Conservation (phyloP, 2,797 vertebrate species). For the Halcyon leucocephala region DNA sequence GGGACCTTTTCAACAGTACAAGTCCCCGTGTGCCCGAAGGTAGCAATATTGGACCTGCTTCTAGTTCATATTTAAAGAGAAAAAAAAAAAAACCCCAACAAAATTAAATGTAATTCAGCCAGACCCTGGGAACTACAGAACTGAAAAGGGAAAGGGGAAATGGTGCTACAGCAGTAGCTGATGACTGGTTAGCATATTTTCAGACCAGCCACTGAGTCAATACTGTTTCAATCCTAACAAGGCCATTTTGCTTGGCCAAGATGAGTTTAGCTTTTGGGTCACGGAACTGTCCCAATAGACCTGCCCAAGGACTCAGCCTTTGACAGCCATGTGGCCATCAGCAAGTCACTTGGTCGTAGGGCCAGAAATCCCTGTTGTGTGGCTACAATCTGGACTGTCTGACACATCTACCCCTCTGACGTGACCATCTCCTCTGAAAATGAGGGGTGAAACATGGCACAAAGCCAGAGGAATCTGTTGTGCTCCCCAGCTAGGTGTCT, state of each 20-base stretch:
- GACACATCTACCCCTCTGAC: background rate
- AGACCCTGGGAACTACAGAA: background rate
- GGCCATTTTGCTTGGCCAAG: background rate
- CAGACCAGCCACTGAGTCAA: background rate
- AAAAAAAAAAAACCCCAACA: background rate
- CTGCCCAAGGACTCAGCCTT: background rate
- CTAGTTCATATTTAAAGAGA: background rate
- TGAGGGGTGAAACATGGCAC: rapidly evolving
- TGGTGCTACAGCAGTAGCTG: background rate
- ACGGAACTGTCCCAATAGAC: background rate
- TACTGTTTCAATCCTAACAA: background rate
- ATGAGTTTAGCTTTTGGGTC: background rate
- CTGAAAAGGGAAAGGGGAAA: constrained; percentile 14
- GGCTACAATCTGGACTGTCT: background rate
- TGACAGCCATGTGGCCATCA: background rate
- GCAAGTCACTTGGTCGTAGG: background rate
- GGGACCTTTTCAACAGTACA: background rate
- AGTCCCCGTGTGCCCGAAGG: background rate
- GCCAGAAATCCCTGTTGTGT: rapidly evolving
- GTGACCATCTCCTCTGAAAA: background rate
- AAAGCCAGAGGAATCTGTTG: rapidly evolving
- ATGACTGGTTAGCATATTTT: background rate
- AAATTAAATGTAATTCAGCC: background rate
- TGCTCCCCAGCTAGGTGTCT: background rate
- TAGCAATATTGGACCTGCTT: background rate